These are phyloP conservation scores for Syrrhaptes paradoxus DNA, from an alignment of 2,113 vertebrate genomes.

Conservation along the genomic window DNA sequence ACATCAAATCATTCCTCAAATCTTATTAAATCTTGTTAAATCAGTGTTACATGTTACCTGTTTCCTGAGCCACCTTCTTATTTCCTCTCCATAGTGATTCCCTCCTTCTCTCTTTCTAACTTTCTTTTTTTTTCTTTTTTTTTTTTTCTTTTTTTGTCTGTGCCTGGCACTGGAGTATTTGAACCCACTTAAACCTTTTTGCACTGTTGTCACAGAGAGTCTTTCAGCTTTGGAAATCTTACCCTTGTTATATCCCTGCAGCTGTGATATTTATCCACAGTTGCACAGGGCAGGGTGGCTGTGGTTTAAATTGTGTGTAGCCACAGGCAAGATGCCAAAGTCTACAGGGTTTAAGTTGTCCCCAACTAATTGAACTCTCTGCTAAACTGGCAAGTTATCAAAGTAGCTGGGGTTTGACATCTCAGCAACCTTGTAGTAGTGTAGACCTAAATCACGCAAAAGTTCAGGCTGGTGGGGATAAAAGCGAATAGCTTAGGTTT, in stretches of 20 bases:
- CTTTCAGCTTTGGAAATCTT: background rate
- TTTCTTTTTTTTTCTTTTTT: too few species aligned
- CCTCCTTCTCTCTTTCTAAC: background rate
- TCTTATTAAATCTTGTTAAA: background rate
- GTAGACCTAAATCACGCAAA: background rate
- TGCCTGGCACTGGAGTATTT: background rate
- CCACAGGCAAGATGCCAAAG: background rate
- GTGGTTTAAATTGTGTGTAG: constrained; percentile 10
- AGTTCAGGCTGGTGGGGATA: background rate
- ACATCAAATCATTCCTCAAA: background rate
- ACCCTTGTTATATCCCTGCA: background rate
- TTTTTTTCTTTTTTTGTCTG: background rate
- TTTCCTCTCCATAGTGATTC: background rate
- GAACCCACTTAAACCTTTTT: constrained; percentile 11
- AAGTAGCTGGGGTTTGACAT: background rate
- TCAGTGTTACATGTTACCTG: background rate
- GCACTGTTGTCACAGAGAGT: background rate
- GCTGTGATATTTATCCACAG: background rate
- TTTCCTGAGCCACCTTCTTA: background rate
- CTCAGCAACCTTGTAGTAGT: background rate
- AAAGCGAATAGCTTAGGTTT: background rate
- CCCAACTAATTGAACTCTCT: background rate
- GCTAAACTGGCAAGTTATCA: background rate
- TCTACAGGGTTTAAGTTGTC: background rate
- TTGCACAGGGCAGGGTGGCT: background rate